Evolutionary conservation across 1,140 invertebrate genomes (phyloP).

Genomic region (Chymomyza costata): DNA sequence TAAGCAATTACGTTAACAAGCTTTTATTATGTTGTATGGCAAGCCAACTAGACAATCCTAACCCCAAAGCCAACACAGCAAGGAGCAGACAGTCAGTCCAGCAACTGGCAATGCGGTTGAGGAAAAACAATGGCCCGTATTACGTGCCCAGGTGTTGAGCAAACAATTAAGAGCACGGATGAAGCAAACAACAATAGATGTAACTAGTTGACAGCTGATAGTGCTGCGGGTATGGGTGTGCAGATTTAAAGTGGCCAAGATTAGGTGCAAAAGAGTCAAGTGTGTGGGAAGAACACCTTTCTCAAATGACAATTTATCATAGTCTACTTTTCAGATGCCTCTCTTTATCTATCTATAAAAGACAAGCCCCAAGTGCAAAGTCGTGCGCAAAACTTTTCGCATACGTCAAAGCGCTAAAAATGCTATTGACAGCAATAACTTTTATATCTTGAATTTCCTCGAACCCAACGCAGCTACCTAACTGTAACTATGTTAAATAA

Average conservation of each 20-base stretch:
- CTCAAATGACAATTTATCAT: constrained; percentile 58
- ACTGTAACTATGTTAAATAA: constrained; percentile 27
- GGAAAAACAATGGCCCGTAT: no score
- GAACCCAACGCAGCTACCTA: constrained; percentile 18
- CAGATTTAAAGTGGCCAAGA: constrained; percentile 51
- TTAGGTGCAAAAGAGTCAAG: constrained; percentile 48
- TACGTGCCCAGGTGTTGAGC: constrained; percentile 51
- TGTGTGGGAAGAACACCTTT: no score
- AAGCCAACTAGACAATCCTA: background rate
- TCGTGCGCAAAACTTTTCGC: constrained; percentile 36
- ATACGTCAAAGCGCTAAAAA: constrained; percentile 45
- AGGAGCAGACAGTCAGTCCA: no score
- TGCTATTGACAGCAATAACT: constrained; percentile 66
- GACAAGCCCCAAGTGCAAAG: constrained; percentile 14
- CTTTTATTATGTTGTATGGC: constrained; percentile 60
- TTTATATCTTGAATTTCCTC: constrained; percentile 58
- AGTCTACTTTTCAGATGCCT: constrained; percentile 29
- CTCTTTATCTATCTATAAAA: no score
- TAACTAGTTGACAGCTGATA: constrained; percentile 3
- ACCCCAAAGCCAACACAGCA: no score
- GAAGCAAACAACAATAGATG: constrained; percentile 21
- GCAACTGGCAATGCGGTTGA: no score
- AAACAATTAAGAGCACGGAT: constrained; percentile 61
- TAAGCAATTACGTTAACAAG: constrained; percentile 71
- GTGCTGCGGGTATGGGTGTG: constrained; percentile 2